Evolutionary conservation across 2,888 invertebrate genomes (phyloP).

Genomic region (Idaea biselata): DNA sequence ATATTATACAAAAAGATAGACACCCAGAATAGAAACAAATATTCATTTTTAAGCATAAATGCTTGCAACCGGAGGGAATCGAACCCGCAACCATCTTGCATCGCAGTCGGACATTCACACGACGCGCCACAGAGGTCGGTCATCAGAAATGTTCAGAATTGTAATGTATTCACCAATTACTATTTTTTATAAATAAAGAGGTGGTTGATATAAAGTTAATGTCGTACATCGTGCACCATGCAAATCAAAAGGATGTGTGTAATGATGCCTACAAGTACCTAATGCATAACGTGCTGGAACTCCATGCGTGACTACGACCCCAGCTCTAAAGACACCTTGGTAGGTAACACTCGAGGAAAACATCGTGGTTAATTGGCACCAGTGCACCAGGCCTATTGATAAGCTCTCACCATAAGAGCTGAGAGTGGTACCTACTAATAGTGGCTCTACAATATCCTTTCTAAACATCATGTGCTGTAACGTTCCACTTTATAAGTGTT

Average conservation of each 20-base stretch:
- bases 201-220: not conserved
- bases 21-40: no score
- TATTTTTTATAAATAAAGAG: no score
- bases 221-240: slow-evolving; percentile 10
- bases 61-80: no score
- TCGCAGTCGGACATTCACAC: no score
- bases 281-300: slow-evolving; percentile 2
- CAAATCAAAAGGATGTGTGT: slow-evolving; percentile 8
- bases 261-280: not conserved
- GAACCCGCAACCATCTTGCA: no score
- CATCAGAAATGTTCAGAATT: no score
- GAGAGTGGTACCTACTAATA: not conserved
- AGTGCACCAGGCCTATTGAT: no score
- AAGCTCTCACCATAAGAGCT: not conserved
- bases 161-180: no score
- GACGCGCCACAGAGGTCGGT: no score
- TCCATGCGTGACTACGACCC: not conserved
- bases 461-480: not conserved
- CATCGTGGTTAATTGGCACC: not conserved
- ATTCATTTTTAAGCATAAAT: no score
- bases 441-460: not conserved
- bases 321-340: not conserved
- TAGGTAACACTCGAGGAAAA: not conserved
- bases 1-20: no score
- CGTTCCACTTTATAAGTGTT: no score